Percentiles rank a stretch among this genome's conserved stretches.
Conservation (phyloP, 2,113 vertebrate genomes). For the Dasyprocta punctata region DNA sequence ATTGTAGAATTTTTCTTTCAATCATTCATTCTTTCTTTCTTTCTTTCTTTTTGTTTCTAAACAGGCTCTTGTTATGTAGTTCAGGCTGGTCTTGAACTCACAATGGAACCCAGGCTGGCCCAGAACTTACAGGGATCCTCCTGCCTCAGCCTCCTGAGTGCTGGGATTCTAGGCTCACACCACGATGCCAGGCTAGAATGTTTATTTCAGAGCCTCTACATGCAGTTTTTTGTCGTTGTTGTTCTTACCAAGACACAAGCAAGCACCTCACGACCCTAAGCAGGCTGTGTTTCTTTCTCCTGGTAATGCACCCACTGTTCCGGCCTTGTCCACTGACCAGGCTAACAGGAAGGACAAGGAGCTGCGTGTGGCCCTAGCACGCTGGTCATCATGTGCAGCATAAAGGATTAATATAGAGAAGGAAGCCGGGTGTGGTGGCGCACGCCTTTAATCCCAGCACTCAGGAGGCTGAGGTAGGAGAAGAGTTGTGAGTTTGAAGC, state of each 20-base stretch:
- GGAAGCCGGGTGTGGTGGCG: too few relatives aligned
- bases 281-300: not conserved
- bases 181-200: not conserved
- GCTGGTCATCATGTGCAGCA: not conserved
- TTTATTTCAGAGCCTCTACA: not conserved
- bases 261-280: not conserved
- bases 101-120: not conserved
- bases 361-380: rapidly evolving
- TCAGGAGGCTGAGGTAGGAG: too few relatives aligned
- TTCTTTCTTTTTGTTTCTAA: not conserved
- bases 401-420: not conserved
- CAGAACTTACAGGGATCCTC: not conserved
- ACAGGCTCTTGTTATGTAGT: not conserved
- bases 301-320: not conserved
- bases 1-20: not conserved
- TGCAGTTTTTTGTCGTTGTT: not conserved
- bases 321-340: not conserved
- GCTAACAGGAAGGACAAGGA: not conserved
- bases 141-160: not conserved
- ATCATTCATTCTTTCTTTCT: too few relatives aligned
- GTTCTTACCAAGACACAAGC: not conserved
- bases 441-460: too few relatives aligned
- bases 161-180: not conserved
- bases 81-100: not conserved
- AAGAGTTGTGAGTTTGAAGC: too few relatives aligned